Evolutionary conservation across 2,797 vertebrate genomes (phyloP).

Genomic region (Centroberyx gerrardi): DNA sequence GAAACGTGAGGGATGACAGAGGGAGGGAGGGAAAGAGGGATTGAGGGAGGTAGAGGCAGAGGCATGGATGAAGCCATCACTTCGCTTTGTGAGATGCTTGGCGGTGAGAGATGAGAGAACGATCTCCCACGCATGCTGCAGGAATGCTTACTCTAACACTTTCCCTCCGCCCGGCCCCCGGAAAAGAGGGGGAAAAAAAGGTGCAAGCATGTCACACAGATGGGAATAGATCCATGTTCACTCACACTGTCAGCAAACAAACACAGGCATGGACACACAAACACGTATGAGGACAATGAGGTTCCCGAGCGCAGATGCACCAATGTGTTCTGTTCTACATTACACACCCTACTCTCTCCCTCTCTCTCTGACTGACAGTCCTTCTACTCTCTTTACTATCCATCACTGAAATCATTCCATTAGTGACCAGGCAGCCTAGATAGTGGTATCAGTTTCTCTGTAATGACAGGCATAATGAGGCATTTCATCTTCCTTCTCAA

Average conservation of each 20-base stretch:
- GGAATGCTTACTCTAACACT: conserved; percentile 77
- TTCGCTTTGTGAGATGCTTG: conserved; percentile 68
- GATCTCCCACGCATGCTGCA: conserved; percentile 73
- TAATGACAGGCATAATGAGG: conserved; percentile 42
- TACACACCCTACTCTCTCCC: conserved; percentile 6
- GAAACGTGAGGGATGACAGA: conserved; percentile 63
- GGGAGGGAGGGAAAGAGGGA: conserved; percentile 56
- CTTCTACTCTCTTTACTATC: conserved; percentile 47
- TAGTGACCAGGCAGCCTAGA: conserved; percentile 46
- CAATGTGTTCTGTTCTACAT: conserved; percentile 29
- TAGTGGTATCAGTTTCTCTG: conserved; percentile 40
- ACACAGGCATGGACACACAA: conserved; percentile 27
- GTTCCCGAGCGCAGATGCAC: conserved; percentile 30
- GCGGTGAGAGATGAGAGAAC: conserved; percentile 77
- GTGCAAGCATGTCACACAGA: conserved; percentile 63
- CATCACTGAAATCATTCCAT: conserved; percentile 63
- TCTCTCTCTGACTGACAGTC: conserved; percentile 10
- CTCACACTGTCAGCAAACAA: conserved; percentile 59
- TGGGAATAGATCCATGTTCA: conserved; percentile 69
- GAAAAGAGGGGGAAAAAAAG: conserved; percentile 20
- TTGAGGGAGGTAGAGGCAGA: conserved; percentile 56
- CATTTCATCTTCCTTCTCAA: conserved; percentile 55
- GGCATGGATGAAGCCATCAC: conserved; percentile 73
- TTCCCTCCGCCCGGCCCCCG: conserved; percentile 47
- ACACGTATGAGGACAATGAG: conserved; percentile 19